Base-by-base conservation (phyloP, 1,140 invertebrate genomes). In the Pachypsylla venusta region DNA sequence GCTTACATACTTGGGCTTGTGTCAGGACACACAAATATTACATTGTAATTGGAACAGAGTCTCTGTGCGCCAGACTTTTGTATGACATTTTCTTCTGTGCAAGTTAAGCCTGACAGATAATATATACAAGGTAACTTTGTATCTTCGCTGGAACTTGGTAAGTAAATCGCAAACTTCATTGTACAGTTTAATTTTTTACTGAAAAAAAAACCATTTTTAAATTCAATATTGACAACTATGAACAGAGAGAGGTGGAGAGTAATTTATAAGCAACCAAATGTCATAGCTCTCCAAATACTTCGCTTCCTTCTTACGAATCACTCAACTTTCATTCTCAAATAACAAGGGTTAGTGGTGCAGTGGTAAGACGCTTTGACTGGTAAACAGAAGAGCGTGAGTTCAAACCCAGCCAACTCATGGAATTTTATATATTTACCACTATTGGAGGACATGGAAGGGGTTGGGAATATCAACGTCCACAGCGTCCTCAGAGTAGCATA, bases 51-150 rank as follows among this genome's bases (percentile, higher is more conserved):
- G 24, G 88, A 77, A 54, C 93, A 93, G 68, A 82, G 83, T 71
- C 79, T 79, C 75, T 99, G 96, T 63, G 87, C 85, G 30, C 93
- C 94, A 54, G 92, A 81, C 76, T 99, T 99, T 55, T 89, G 82
- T 54, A 97, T 87, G 70, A 98, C 97, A 76, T 99, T 99, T 66
- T 91, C 82, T 71, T 99, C 95, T 25, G 83, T 95, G 70, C 95
- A 98, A 0, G 88, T 93, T 4, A 99, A 74, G 12, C 94, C 94
- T 53, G 94, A 97, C 0, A 98, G 75, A 78, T 86, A 98, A 70
- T 93, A 97, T 2, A 98, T 77, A 5, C 94, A 87, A 27, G 93
- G 91, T 16, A 76, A 71, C 65, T 74, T 71, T 14, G 76, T 76
- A 55, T 77, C 74, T 58, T 85, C 82, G 13, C 79, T 78, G 66